These are phyloP conservation scores for Oncopeltus fasciatus DNA, from an alignment of 1,140 invertebrate genomes.

Conservation along the genomic window DNA sequence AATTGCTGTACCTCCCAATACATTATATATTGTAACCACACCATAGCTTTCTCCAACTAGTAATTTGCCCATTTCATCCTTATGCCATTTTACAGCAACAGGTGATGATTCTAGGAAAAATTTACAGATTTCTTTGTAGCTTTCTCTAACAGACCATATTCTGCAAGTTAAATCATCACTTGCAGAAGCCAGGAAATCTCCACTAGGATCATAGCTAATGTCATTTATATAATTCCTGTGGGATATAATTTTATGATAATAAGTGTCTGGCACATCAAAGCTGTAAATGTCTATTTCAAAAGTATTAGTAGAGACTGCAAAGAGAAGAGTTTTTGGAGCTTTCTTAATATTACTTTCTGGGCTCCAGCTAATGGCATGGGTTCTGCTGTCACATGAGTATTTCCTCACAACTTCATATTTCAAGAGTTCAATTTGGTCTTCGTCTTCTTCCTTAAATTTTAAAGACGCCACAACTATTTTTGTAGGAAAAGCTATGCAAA, in stretches of 20 bases:
- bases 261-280: constrained; percentile 33
- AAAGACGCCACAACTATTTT: constrained; percentile 29
- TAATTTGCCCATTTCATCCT: constrained; percentile 53
- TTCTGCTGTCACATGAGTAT: constrained; percentile 36
- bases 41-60: constrained; percentile 62
- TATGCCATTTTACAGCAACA: constrained; percentile 52
- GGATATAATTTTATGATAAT: constrained; percentile 37
- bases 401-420: constrained; percentile 27
- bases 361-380: constrained; percentile 40
- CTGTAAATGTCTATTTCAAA: constrained; percentile 35
- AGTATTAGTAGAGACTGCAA: constrained; percentile 41
- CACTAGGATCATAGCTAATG: constrained; percentile 50
- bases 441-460: constrained; percentile 23
- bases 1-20: constrained; percentile 48
- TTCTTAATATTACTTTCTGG: constrained; percentile 44
- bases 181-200: constrained; percentile 50
- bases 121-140: constrained; percentile 36
- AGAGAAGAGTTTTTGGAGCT: constrained; percentile 41
- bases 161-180: constrained; percentile 62
- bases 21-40: constrained; percentile 54
- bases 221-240: constrained; percentile 58
- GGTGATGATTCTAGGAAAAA: constrained; percentile 51
- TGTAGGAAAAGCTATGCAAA: constrained; percentile 33
- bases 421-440: constrained; percentile 21
- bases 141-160: constrained; percentile 44